phyloP scores from a whole-genome alignment of 2,888 invertebrate species.

The Cistogaster globosa region DNA sequence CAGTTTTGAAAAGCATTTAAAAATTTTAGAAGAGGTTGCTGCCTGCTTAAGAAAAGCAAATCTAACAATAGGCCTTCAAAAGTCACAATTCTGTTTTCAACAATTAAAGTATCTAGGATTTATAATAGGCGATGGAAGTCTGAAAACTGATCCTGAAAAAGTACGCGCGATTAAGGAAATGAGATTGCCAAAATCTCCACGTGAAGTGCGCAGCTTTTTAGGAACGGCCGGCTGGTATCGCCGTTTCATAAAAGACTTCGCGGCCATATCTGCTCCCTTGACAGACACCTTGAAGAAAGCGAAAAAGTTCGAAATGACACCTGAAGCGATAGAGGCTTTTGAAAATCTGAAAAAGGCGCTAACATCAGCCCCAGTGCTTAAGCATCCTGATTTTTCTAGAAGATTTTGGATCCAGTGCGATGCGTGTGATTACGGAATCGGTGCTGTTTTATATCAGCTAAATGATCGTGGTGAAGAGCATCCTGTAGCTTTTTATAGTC shows the following conservation, averaged over 20 bases:
- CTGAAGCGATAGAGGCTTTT: slow-evolving; percentile 3
- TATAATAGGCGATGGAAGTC: slow-evolving; percentile 42
- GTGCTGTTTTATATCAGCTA: too few relatives aligned
- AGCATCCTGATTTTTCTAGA: not conserved
- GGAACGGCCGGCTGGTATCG: slow-evolving; percentile 57
- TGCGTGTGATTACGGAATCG: too few relatives aligned
- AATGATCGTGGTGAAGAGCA: too few relatives aligned
- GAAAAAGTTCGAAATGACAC: slow-evolving; percentile 9
- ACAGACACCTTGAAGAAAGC: slow-evolving; percentile 34
- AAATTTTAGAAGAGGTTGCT: not conserved
- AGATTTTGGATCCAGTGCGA: too few relatives aligned
- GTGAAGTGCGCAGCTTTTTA: slow-evolving; percentile 48
- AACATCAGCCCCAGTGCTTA: slow-evolving; percentile 29
- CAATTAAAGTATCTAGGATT: slow-evolving; percentile 49
- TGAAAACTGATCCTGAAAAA: slow-evolving; percentile 47
- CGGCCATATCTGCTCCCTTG: not conserved
- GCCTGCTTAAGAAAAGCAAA: slow-evolving; percentile 7
- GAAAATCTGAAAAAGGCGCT: slow-evolving; percentile 35
- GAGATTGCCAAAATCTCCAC: not conserved
- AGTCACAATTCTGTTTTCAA: slow-evolving; percentile 60
- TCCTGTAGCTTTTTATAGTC: not conserved
- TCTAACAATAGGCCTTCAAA: slow-evolving; percentile 52
- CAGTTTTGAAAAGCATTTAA: slow-evolving; percentile 29
- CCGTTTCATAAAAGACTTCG: not conserved
- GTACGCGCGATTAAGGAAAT: slow-evolving; percentile 21